Base-by-base conservation (phyloP, 2,888 invertebrate species). In the Limnephilus marmoratus region DNA sequence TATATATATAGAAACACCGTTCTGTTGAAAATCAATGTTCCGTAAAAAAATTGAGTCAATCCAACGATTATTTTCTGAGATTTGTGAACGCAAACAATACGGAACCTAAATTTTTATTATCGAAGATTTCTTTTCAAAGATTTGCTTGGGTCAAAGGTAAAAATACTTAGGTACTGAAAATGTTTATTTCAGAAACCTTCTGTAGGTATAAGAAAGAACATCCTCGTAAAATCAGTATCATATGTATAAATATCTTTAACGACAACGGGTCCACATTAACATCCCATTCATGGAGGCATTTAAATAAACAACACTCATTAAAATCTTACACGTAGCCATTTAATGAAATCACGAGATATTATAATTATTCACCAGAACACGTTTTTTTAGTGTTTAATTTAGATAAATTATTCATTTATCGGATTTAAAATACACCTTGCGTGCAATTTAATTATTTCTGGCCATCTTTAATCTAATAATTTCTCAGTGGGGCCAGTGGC, bases 401-500 rank as follows among this genome's bases (percentile, higher is more conserved):
- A 31, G 86, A 88, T 88, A 88, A 88, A 68, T 80, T 89, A 89
- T 89, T 89, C 80, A 81, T 80, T 89, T 31, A 89, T 31, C 45
- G 88, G 86, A 24, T 87, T 80, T 80, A 80, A 89, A n/a, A 89
- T 80, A 89, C 88, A 37, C 88, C 80, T 89, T 89, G 88, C 88
- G 88, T 89, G 88, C 88, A 81, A 34, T 89, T n/a, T 80, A 81
- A 89, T 89, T 89, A 34, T 89, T 37, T 89, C 88, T 80, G 29
- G 86, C 81, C 80, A 81, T 68, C 68, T 37, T 41, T 45, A 45
- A 86, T 83, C 45, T 45, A 49, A 15, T 45, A 41, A 86, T 68
- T 11, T 81, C 80, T 41, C 5, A 12, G 81, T 41, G 45, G 29
- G 81, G 81, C 37, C 86, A 49, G 45, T 86, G 86, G 86, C 49